Percentiles rank a stretch among this genome's conserved stretches.
These are phyloP conservation scores for Furnarius figulus DNA, from an alignment of 2,113 vertebrate genomes.

Conservation along the genomic window DNA sequence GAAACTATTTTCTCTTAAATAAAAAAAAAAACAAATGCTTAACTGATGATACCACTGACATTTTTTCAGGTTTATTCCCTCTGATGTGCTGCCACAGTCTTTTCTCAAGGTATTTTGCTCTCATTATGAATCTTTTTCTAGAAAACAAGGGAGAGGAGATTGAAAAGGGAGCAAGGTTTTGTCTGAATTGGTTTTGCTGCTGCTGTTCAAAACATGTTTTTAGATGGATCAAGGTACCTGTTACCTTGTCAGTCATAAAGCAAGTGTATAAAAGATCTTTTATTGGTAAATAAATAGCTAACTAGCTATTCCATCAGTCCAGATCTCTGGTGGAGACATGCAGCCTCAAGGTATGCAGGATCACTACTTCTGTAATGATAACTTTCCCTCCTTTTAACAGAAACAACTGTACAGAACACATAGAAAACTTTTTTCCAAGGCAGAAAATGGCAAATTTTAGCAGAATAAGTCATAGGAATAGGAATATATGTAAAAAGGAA, in stretches of 20 bases:
- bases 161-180: neutral
- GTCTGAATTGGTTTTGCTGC: neutral
- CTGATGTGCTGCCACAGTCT: neutral
- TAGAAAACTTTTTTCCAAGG: neutral
- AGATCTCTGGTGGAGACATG: neutral
- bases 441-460: neutral
- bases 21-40: fast-evolving
- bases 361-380: neutral
- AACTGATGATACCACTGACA: neutral
- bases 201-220: neutral
- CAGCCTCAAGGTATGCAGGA: neutral
- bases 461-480: neutral
- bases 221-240: neutral
- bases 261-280: neutral
- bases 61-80: neutral
- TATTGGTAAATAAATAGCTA: neutral
- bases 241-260: neutral
- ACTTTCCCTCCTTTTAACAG: neutral
- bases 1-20: neutral
- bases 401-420: neutral
- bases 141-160: neutral
- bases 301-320: neutral
- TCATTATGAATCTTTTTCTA: neutral
- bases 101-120: neutral
- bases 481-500: neutral